These are phyloP conservation scores for Phengaris arion DNA, from an alignment of 2,888 invertebrate genomes.

Conservation along the genomic window DNA sequence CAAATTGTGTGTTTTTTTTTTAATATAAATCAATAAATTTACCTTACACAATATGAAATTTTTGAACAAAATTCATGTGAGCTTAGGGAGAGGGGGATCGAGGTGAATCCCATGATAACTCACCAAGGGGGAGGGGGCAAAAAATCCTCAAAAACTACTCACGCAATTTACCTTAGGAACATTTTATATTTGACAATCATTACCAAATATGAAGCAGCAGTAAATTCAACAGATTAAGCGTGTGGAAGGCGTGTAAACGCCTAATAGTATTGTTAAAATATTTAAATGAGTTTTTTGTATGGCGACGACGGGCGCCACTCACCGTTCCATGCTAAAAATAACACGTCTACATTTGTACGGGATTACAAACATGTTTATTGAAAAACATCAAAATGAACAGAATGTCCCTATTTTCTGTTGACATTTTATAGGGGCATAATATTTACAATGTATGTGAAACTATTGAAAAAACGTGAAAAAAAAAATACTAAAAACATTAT, in stretches of 20 bases:
- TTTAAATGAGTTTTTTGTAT: conserved; percentile 23
- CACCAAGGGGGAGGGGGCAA: too few species aligned
- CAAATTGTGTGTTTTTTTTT: too few species aligned
- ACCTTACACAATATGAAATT: too few species aligned
- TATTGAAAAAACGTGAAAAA: too few species aligned
- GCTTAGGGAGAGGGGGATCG: too few species aligned
- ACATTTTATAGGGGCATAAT: neutral
- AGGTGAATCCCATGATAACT: too few species aligned
- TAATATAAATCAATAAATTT: too few species aligned
- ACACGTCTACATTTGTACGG: conserved; percentile 19
- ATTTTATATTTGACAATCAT: neutral
- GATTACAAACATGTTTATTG: conserved; percentile 6
- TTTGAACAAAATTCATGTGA: too few species aligned
- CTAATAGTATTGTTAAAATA: conserved; percentile 27
- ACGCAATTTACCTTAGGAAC: neutral
- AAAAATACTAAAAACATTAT: too few species aligned
- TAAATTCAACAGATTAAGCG: neutral
- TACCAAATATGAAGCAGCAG: neutral
- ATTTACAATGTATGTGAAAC: too few species aligned
- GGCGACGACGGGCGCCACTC: conserved; percentile 9
- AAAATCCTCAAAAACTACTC: too few species aligned
- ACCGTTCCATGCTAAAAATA: conserved; percentile 21
- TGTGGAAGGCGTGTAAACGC: neutral
- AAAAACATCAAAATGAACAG: conserved; percentile 4
- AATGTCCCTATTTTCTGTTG: neutral